Base-by-base conservation (phyloP, 2,797 vertebrate species). In the Syngnathus acus region DNA sequence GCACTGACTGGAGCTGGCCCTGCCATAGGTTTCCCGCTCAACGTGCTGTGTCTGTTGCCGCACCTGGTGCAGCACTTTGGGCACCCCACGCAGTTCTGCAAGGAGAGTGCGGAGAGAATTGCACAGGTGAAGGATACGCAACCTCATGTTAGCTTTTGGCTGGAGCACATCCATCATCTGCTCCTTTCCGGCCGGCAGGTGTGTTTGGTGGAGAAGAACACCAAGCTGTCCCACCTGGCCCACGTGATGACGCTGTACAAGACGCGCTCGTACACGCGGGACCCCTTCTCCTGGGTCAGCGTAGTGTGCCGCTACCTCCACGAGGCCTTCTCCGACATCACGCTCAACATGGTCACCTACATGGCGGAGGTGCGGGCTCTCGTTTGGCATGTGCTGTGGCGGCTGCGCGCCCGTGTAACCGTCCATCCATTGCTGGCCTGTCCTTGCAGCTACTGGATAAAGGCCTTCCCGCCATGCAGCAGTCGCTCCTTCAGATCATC, bases 231-330 rank as follows among this genome's bases (percentile, higher is more conserved):
- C 38, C 96, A 99, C 72, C 84, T 99, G 75, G 97, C 97, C 11
- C 97, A 99, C 17, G 97, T 99, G 53, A 99, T 99, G 97, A 98
- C 95, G 14, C 93, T 99, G 57, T 99, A 99, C 78, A 99, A 97
- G 88, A 98, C 94, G 0, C 95, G 96, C 38, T 98, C 96, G 70
- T 99, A 99, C 78, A 99, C 97, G 0, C 91, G 97, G 66, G 95
- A 99, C 84, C 94, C 95, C 37, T 92, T 94, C 76, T 97, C 97
- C 0, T 99, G 97, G 97, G 95, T 98, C 69, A 99, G 92, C 0
- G 97, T 99, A 72, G 97, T 99, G 62, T 99, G 97, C 73, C 93
- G 97, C 37, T 99, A 99, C 76, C 93, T 99, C 65, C 95, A 99
- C 14, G 97, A 99, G 83, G 95, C 97, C 5, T 98, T 98, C 72